Evolutionary conservation across 1,140 invertebrate genomes (phyloP).

Genomic region (Brachionus asplanchnoidis): DNA sequence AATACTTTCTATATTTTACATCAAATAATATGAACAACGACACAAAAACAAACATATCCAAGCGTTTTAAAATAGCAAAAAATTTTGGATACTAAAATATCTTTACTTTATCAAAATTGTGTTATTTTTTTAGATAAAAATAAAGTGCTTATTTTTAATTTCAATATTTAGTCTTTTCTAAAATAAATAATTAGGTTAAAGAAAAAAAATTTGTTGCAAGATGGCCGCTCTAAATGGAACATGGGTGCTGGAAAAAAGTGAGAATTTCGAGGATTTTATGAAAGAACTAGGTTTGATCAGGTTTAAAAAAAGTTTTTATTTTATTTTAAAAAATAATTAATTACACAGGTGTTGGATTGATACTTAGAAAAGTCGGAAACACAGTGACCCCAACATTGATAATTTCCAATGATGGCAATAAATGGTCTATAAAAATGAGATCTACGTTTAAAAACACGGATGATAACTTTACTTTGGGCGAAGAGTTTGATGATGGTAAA

Average conservation of each 20-base stretch:
- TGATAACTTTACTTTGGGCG: conserved; percentile 71
- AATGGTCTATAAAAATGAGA: conserved; percentile 68
- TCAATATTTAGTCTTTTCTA: neutral
- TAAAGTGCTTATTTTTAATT: neutral
- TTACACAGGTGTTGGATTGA: conserved; percentile 65
- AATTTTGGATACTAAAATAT: neutral
- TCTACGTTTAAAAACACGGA: conserved; percentile 78
- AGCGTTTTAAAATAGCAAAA: neutral
- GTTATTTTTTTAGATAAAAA: neutral
- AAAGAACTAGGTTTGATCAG: conserved; percentile 63
- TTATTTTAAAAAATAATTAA: neutral
- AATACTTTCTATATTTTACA: neutral
- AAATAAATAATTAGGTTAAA: neutral
- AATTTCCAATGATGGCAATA: conserved; percentile 65
- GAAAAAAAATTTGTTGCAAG: neutral
- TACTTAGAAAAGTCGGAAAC: conserved; percentile 70
- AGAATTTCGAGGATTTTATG: conserved; percentile 82
- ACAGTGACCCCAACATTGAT: conserved; percentile 69
- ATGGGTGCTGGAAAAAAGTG: conserved; percentile 69
- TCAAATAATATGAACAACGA: neutral
- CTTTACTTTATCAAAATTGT: neutral
- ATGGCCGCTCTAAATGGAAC: conserved; percentile 59
- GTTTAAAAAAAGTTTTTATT: neutral
- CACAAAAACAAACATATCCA: neutral
- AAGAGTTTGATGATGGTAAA: conserved; percentile 70